Conservation (phyloP, 2,113 vertebrate genomes). For the Okapia johnstoni region DNA sequence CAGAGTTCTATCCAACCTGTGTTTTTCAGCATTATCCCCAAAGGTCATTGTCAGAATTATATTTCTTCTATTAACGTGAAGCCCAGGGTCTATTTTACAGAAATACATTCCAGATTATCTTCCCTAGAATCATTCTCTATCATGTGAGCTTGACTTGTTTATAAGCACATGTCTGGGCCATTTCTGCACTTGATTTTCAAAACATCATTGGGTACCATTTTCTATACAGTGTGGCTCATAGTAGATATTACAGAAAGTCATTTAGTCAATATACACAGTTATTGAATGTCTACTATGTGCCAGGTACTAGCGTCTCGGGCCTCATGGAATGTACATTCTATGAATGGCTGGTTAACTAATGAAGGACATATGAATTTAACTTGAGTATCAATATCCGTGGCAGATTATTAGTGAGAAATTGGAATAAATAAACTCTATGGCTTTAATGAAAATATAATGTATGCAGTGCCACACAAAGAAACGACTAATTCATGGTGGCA, state of each 20-base stretch:
- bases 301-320: not conserved
- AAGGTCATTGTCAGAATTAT: not conserved
- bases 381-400: not conserved
- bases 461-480: not conserved
- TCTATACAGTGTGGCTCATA: not conserved
- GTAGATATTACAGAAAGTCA: not conserved
- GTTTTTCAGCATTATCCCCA: not conserved
- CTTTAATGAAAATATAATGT: not conserved
- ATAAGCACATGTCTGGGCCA: not conserved
- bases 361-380: not conserved
- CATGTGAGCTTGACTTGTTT: not conserved
- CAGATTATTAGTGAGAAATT: not conserved
- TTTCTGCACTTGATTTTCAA: not conserved
- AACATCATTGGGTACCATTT: not conserved
- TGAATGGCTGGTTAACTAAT: not conserved
- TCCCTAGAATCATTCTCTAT: not conserved
- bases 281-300: not conserved
- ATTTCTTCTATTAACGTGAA: slow-evolving; percentile 7
- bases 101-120: not conserved
- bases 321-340: not conserved
- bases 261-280: not conserved
- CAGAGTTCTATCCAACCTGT: not conserved
- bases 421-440: not conserved
- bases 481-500: not conserved
- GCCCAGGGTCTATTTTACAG: not conserved